Conservation (phyloP, 2,888 invertebrate species). For the Sicus ferrugineus region DNA sequence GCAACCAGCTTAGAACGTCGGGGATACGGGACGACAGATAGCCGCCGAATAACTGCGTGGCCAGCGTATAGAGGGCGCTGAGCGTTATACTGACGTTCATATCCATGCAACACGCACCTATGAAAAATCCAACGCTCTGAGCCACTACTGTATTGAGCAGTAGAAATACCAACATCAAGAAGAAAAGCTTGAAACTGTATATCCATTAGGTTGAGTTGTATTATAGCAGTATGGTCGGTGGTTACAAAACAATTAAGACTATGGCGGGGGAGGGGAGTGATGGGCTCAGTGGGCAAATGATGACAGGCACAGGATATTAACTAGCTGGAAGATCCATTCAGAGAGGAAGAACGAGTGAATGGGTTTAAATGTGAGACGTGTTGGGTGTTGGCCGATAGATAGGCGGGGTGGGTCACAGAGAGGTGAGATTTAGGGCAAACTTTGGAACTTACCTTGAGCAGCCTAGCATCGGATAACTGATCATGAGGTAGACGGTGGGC, state of each 20-base stretch:
- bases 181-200: conserved; percentile 70
- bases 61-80: conserved; percentile 78
- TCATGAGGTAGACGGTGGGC: conserved; percentile 78
- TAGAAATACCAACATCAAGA: conserved; percentile 73
- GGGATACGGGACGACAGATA: conserved; percentile 79
- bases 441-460: conserved; percentile 54
- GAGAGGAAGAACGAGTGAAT: background rate
- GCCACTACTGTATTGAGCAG: conserved; percentile 77
- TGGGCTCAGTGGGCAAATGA: too few relatives aligned
- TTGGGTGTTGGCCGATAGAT: background rate
- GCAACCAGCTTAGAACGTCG: conserved; percentile 76
- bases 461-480: conserved; percentile 80
- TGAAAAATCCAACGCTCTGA: conserved; percentile 81
- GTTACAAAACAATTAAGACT: conserved; percentile 8
- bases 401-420: conserved; percentile 33
- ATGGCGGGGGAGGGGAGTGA: background rate
- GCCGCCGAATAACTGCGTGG: conserved; percentile 78
- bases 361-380: background rate
- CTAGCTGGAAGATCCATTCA: background rate
- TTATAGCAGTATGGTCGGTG: conserved; percentile 23
- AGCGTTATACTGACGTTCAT: conserved; percentile 80
- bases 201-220: conserved; percentile 30
- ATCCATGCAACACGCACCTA: conserved; percentile 80
- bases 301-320: background rate
- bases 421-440: conserved; percentile 38